Conservation (phyloP, 1,140 invertebrate genomes). For the Leptinotarsa texana region DNA sequence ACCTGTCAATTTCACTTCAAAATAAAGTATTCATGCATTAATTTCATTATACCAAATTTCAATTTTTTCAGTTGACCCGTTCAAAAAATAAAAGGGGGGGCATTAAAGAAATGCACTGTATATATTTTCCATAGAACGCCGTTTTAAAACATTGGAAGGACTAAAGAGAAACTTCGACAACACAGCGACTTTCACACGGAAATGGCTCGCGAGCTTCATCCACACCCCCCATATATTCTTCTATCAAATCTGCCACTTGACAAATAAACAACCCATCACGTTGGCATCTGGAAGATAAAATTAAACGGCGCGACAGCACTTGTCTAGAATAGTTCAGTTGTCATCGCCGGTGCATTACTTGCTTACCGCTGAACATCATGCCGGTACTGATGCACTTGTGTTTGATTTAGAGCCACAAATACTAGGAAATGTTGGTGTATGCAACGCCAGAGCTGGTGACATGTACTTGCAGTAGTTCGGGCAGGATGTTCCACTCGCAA, state of each 20-base stretch:
- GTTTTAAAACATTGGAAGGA: no score
- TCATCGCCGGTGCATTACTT: not conserved
- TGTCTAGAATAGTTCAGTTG: not conserved
- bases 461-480: no score
- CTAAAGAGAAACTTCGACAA: no score
- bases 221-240: not conserved
- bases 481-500: no score
- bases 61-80: no score
- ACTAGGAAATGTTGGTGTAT: not conserved
- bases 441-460: no score
- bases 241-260: not conserved
- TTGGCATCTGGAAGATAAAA: slow-evolving; percentile 2
- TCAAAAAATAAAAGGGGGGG: no score
- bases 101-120: no score
- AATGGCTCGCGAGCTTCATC: not conserved
- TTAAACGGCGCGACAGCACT: not conserved
- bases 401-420: slow-evolving; percentile 1
- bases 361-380: not conserved
- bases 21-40: no score
- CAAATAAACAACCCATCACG: not conserved
- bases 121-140: no score
- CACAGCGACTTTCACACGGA: not conserved
- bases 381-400: not conserved
- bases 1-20: no score
- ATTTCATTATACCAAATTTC: no score